Base-by-base conservation (phyloP, 2,113 vertebrate species). In the Thamnophis sirtalis region DNA sequence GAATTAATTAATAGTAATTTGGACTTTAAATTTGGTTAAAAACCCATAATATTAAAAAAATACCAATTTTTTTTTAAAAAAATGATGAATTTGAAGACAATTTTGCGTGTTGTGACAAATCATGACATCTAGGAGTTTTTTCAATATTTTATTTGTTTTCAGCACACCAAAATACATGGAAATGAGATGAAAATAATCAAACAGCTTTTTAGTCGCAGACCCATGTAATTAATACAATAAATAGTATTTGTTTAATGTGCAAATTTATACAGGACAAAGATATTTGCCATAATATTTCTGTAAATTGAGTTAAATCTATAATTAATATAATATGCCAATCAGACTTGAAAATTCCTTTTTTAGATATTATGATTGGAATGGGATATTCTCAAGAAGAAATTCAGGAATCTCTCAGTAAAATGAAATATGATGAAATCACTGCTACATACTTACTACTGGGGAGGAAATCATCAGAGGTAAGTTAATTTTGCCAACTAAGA, bases 391-490 rank as follows among this genome's bases (percentile, higher is more conserved):
- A 98, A 97, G 99, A 99, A 92, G 98, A 99, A 97, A 99, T 99
- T 97, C 98, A 99, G 94, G 99, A 99, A 93, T 99, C 99, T 89
- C 98, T 99, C 96, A 98, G 98, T 96, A 99, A 99, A 98, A 99
- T 99, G 99, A 99, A 99, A 97, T 99, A 99, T 9, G 99, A 99
- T 94, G 99, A 99, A 97, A 98, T 99, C 95, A 99, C 99, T 56
- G 99, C 99, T 93, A 99, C 99, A 0, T 99, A 99, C 96, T 98
- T 99, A 96, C 97, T 99, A 94, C 94, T 99, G 97, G 99, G 98
- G 93, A 98, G 99, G 94, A 99, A 99, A 96, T 98, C 98, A 0
- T 98, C 98, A 13, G 99, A 99, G 98, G 99, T 99, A 96, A 97
- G 96, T 95, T 63, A n/a, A 91, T 73, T 93, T 10, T 56, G 7